Conservation (phyloP, 1,140 invertebrate species). For the Brachionus koreanus region DNA sequence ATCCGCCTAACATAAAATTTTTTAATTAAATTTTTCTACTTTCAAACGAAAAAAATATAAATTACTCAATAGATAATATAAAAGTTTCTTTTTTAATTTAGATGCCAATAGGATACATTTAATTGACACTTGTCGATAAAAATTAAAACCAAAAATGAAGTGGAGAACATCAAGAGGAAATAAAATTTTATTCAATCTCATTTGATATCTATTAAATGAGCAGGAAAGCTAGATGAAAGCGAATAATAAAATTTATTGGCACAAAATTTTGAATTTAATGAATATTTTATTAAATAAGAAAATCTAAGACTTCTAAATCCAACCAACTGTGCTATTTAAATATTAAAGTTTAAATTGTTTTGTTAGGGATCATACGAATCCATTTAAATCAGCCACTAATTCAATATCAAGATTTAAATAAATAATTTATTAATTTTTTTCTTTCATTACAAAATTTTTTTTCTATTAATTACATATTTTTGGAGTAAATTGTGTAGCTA, state of each 20-base stretch:
- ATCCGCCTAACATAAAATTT: neutral
- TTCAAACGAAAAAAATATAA: neutral
- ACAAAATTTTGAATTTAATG: neutral
- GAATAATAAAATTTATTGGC: neutral
- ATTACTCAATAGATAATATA: neutral
- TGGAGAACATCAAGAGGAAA: neutral
- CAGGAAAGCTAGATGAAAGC: neutral
- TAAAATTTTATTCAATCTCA: neutral
- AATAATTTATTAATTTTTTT: constrained; percentile 1
- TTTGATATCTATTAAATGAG: neutral
- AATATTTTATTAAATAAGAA: neutral
- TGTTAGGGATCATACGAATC: neutral
- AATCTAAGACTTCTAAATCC: neutral
- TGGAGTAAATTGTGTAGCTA: neutral
- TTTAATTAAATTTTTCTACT: neutral
- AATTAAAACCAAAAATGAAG: neutral
- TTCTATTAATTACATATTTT: neutral
- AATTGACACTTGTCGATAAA: neutral
- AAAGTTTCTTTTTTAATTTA: neutral
- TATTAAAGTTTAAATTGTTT: neutral
- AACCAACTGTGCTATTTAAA: constrained; percentile 1
- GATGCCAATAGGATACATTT: neutral
- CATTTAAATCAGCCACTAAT: neutral
- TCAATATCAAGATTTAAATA: neutral
- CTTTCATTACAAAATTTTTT: neutral